These are phyloP conservation scores for Nematostella vectensis DNA, from an alignment of 92 coral and sea anemone genomes.

Conservation along the genomic window DNA sequence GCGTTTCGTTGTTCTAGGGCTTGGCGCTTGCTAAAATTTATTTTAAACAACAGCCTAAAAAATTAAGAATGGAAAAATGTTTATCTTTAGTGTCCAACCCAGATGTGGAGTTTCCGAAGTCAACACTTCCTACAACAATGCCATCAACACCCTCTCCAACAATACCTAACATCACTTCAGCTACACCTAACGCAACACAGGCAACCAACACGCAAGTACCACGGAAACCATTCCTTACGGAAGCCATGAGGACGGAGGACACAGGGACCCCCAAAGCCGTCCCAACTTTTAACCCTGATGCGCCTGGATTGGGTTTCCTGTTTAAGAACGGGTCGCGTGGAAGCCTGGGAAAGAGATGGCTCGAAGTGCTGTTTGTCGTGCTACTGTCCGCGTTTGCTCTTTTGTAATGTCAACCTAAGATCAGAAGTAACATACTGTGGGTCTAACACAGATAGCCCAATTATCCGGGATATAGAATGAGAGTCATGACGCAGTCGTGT, in stretches of 20 bases:
- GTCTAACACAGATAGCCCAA: too few species aligned
- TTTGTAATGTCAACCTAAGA: too few species aligned
- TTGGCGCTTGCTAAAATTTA: too few species aligned
- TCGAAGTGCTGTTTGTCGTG: too few species aligned
- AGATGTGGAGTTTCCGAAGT: not conserved
- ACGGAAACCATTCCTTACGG: not conserved
- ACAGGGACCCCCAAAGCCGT: not conserved
- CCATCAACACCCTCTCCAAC: not conserved
- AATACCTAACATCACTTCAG: not conserved
- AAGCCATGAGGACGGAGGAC: not conserved
- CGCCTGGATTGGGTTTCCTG: constrained; percentile 4
- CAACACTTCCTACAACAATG: not conserved
- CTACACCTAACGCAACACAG: constrained; percentile 2
- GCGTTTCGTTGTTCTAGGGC: too few species aligned
- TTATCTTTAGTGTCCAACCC: not conserved
- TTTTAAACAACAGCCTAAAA: too few species aligned
- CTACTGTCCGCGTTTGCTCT: too few species aligned
- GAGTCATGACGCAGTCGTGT: too few species aligned
- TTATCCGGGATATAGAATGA: too few species aligned
- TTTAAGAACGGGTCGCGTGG: not conserved
- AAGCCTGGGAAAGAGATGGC: too few species aligned
- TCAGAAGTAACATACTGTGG: too few species aligned
- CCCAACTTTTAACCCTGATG: constrained; percentile 15
- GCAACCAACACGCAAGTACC: not conserved
- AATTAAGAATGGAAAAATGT: too few species aligned